phyloP scores from a whole-genome alignment of 2,888 invertebrate genomes.

The Hymenopus coronatus region DNA sequence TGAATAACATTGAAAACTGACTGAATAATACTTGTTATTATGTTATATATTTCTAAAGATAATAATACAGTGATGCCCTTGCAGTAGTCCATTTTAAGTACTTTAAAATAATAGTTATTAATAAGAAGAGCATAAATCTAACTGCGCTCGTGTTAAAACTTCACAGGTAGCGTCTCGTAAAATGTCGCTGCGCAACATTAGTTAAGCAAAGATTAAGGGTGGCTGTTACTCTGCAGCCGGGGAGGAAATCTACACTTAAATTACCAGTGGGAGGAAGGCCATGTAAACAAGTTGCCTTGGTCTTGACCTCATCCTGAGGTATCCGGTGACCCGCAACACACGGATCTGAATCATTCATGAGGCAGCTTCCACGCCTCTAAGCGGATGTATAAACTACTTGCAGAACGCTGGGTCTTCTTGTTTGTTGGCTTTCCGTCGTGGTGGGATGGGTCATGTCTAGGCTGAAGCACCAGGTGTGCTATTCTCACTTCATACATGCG shows the following conservation, averaged over 20 bases:
- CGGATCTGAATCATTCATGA: constrained; percentile 27
- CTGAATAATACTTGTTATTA: too few relatives aligned
- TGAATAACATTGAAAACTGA: too few relatives aligned
- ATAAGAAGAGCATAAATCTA: too few relatives aligned
- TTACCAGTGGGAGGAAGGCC: not conserved
- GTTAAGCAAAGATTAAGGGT: not conserved
- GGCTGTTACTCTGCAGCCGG: not conserved
- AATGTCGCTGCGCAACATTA: not conserved
- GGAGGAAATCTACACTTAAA: not conserved
- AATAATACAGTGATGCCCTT: too few relatives aligned
- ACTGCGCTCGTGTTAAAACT: too few relatives aligned
- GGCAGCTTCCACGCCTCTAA: not conserved
- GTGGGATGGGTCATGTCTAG: not conserved
- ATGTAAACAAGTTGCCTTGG: constrained; percentile 3
- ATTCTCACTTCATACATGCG: not conserved
- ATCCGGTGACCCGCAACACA: constrained; percentile 27
- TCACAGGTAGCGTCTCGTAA: not conserved
- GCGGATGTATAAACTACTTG: constrained; percentile 17
- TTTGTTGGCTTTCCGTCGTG: not conserved
- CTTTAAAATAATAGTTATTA: too few relatives aligned
- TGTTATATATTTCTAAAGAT: too few relatives aligned
- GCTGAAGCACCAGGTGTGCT: not conserved
- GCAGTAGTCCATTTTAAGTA: too few relatives aligned
- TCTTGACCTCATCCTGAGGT: constrained; percentile 31
- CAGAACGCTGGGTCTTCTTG: not conserved